Evolutionary conservation across 2,888 invertebrate genomes (phyloP).

Genomic region (Micropterix aruncella): DNA sequence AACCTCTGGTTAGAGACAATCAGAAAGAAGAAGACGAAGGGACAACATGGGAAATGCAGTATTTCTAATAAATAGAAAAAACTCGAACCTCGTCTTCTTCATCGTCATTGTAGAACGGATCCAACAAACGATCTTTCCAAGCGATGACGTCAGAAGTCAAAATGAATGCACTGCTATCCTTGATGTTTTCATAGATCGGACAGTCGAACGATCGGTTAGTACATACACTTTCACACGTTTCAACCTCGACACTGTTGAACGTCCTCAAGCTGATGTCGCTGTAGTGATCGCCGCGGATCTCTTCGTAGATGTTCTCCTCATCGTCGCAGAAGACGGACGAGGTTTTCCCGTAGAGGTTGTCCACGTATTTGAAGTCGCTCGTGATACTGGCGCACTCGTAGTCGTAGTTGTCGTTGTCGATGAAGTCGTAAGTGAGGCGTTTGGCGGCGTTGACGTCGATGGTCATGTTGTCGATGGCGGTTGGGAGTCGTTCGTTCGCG

Average conservation of each 20-base stretch:
- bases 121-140: slow-evolving; percentile 36
- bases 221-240: slow-evolving; percentile 28
- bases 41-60: slow-evolving; percentile 7
- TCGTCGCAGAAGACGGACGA: slow-evolving; percentile 28
- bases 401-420: not conserved
- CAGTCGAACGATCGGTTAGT: slow-evolving; percentile 30
- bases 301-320: slow-evolving; percentile 37
- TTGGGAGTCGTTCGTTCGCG: not conserved
- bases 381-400: slow-evolving; percentile 1
- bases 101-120: slow-evolving; percentile 37
- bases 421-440: not conserved
- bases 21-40: slow-evolving; percentile 6
- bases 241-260: slow-evolving; percentile 33
- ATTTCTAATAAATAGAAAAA: slow-evolving; percentile 8
- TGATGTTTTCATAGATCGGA: slow-evolving; percentile 31
- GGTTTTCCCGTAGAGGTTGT: slow-evolving; percentile 22
- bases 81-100: slow-evolving; percentile 38
- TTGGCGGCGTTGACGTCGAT: not conserved
- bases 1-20: slow-evolving; percentile 5
- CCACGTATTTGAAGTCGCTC: slow-evolving; percentile 12
- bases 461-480: not conserved
- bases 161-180: slow-evolving; percentile 34
- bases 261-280: slow-evolving; percentile 34
- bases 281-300: slow-evolving; percentile 30
- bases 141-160: slow-evolving; percentile 34